Evolutionary conservation across 2,888 invertebrate species (phyloP).

Genomic region (Lasioglossum morio): DNA sequence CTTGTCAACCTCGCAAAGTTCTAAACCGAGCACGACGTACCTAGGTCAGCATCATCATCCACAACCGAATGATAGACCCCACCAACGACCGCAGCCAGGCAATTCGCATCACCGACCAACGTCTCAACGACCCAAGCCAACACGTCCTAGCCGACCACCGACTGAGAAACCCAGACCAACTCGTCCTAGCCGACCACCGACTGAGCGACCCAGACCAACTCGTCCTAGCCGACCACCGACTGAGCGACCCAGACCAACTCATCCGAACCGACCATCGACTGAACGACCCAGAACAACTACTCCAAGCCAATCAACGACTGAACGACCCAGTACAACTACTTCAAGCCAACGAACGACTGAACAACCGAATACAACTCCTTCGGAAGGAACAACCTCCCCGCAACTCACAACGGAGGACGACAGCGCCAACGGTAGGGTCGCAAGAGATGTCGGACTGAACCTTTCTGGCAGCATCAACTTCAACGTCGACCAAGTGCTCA

Average conservation of each 20-base stretch:
- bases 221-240: fast-evolving
- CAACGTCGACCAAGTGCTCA: background rate
- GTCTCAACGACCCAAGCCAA: too few species aligned
- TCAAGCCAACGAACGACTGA: too few species aligned
- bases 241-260: too few species aligned
- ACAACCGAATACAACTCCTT: too few species aligned
- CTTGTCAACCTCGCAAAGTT: background rate
- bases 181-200: fast-evolving
- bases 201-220: background rate
- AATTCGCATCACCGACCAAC: too few species aligned
- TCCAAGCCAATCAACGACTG: too few species aligned
- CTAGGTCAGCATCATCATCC: background rate
- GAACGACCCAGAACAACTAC: too few species aligned
- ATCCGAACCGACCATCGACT: too few species aligned
- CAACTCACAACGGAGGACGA: too few species aligned
- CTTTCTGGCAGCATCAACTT: background rate
- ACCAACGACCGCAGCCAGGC: background rate
- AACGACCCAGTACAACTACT: too few species aligned
- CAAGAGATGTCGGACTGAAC: background rate
- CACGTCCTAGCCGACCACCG: too few species aligned
- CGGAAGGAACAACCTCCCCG: too few species aligned
- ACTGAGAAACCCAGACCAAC: background rate
- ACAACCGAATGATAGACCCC: background rate
- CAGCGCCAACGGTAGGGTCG: background rate
- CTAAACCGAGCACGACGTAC: background rate